phyloP scores from a whole-genome alignment of 2,888 invertebrate genomes.

The Microchrysa polita region DNA sequence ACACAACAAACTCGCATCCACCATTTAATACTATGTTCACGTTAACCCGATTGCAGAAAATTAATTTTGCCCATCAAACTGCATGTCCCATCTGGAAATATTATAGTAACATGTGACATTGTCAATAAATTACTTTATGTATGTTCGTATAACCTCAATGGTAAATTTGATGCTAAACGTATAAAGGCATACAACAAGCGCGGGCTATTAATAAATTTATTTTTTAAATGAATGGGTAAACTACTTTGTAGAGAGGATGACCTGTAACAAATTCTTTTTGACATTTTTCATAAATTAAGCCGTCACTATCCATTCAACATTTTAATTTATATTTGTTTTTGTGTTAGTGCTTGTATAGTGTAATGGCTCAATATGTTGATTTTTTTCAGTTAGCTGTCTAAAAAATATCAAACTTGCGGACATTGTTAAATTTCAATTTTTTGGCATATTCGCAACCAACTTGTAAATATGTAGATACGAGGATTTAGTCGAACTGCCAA shows the following conservation, averaged over 20 bases:
- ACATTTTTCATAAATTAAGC: constrained; percentile 40
- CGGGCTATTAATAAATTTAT: constrained; percentile 22
- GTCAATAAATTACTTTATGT: constrained; percentile 28
- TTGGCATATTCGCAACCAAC: too few species aligned
- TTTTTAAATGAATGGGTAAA: not conserved
- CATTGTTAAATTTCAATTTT: not conserved
- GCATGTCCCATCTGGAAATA: constrained; percentile 7
- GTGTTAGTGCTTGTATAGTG: not conserved
- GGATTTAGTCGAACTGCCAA: constrained; percentile 26
- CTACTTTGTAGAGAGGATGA: constrained; percentile 34
- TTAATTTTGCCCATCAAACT: constrained; percentile 4
- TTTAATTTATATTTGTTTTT: constrained; percentile 15
- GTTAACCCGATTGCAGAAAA: not conserved
- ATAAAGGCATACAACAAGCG: too few species aligned
- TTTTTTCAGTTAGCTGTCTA: not conserved
- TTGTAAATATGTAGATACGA: not conserved
- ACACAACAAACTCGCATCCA: not conserved
- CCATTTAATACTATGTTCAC: too few species aligned
- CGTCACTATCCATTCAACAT: constrained; percentile 34
- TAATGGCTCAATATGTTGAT: not conserved
- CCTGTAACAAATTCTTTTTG: constrained; percentile 32
- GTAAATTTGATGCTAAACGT: constrained; percentile 20
- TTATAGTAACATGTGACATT: constrained; percentile 36
- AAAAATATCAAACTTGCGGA: not conserved
- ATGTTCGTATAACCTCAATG: too few species aligned